Evolutionary conservation across 2,113 vertebrate species (phyloP).

Genomic region (Gyps fulvus): DNA sequence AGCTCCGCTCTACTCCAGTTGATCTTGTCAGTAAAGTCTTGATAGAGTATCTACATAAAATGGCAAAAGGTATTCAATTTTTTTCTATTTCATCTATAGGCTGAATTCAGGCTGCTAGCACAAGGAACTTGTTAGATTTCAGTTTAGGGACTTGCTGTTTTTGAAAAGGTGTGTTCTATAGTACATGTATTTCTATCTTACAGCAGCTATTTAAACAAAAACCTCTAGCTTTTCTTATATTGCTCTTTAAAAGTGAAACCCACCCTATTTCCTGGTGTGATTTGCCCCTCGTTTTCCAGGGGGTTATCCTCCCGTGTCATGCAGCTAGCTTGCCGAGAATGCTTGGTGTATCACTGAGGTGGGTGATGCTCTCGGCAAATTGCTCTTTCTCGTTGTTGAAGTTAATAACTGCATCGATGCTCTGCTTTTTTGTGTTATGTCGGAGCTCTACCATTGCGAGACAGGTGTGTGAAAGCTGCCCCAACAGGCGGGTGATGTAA

Average conservation of each 20-base stretch:
- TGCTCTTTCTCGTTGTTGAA: neutral
- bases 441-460: neutral
- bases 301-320: accelerated
- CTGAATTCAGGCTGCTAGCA: neutral
- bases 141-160: neutral
- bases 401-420: neutral
- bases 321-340: neutral
- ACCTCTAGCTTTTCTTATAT: neutral
- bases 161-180: neutral
- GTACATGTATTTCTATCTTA: neutral
- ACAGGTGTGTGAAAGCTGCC: neutral
- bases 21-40: neutral
- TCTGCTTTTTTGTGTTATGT: neutral
- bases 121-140: neutral
- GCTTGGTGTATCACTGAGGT: neutral
- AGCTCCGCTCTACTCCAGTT: neutral
- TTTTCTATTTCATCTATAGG: neutral
- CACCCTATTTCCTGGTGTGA: neutral
- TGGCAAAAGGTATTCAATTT: neutral
- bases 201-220: neutral
- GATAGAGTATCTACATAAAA: neutral
- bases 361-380: neutral
- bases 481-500: neutral
- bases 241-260: neutral
- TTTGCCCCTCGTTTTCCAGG: neutral